Percentiles rank a stretch among this genome's conserved stretches.
Conservation (phyloP, 2,797 vertebrate species). For the Acanthurus lineatus region DNA sequence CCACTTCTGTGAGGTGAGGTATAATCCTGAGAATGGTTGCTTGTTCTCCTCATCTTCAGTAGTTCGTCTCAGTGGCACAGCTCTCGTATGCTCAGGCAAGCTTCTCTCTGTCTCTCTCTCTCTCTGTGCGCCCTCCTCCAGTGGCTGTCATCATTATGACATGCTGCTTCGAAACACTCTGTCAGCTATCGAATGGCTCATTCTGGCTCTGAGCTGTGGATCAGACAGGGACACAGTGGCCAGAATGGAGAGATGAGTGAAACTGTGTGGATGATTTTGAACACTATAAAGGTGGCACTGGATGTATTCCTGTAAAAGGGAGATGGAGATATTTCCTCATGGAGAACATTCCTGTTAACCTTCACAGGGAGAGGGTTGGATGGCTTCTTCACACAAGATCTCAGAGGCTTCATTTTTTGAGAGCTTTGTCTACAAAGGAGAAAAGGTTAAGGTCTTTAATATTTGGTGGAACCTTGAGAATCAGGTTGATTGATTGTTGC, state of each 20-base stretch:
- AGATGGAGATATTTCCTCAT: constrained; percentile 51
- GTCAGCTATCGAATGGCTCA: constrained; percentile 78
- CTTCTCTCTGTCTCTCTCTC: constrained; percentile 54
- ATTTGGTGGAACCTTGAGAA: constrained; percentile 17
- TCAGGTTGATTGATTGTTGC: constrained; percentile 25
- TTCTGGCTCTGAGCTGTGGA: constrained; percentile 75
- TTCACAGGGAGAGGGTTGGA: constrained; percentile 15
- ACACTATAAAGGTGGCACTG: constrained; percentile 32
- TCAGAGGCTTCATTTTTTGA: constrained; percentile 26
- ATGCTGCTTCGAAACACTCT: constrained; percentile 77
- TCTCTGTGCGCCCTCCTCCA: constrained; percentile 79
- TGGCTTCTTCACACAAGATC: constrained; percentile 39
- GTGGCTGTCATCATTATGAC: constrained; percentile 81
- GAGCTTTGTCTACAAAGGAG: constrained; percentile 20
- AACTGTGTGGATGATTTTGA: constrained; percentile 55
- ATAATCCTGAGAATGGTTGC: constrained; percentile 45
- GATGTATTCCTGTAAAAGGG: constrained; percentile 37
- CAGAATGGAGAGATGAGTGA: constrained; percentile 71
- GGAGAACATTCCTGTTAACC: constrained; percentile 36
- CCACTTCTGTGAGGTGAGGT: constrained; percentile 59
- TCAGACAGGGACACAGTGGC: constrained; percentile 60
- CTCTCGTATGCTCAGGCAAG: constrained; percentile 49
- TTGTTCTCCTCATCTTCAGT: constrained; percentile 55
- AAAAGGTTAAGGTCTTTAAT: constrained; percentile 15
- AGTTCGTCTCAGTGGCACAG: constrained; percentile 40